A percentile compares a stretch with the other conserved stretches of the same genome.
Conservation (phyloP, 2,797 vertebrate species). For the Crenuchus spilurus region DNA sequence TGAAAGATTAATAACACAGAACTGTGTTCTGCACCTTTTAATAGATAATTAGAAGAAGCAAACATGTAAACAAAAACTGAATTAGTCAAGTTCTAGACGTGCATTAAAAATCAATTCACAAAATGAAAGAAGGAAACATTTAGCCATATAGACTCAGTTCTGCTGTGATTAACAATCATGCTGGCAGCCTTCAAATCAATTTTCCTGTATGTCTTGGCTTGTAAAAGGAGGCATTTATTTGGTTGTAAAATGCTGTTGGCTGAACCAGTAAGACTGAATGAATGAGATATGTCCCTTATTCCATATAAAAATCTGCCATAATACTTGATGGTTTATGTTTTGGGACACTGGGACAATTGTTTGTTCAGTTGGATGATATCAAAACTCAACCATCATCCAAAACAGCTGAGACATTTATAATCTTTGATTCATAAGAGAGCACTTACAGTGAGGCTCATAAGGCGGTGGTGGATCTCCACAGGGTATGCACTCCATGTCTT, state of each 20-base stretch:
- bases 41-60: not conserved
- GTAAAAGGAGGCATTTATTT: slow-evolving; percentile 67
- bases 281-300: slow-evolving; percentile 22
- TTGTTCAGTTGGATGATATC: slow-evolving; percentile 14
- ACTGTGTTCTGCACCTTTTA: not conserved
- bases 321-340: slow-evolving; percentile 4
- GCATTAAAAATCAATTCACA: not conserved
- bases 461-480: slow-evolving; percentile 95
- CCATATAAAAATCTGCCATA: not conserved
- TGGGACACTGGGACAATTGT: slow-evolving; percentile 5
- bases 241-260: slow-evolving; percentile 52
- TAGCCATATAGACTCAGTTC: slow-evolving; percentile 32
- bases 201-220: slow-evolving; percentile 44
- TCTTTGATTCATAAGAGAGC: slow-evolving; percentile 49
- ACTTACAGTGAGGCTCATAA: slow-evolving; percentile 96
- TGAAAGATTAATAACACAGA: too few relatives aligned
- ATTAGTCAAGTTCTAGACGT: not conserved
- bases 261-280: slow-evolving; percentile 20
- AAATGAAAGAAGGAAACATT: not conserved
- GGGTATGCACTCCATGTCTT: slow-evolving; percentile 96
- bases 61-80: not conserved
- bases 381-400: slow-evolving; percentile 26
- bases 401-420: slow-evolving; percentile 53
- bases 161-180: not conserved
- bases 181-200: not conserved